Base-by-base conservation (phyloP, 2,888 invertebrate genomes). In the Augiades crinisus region DNA sequence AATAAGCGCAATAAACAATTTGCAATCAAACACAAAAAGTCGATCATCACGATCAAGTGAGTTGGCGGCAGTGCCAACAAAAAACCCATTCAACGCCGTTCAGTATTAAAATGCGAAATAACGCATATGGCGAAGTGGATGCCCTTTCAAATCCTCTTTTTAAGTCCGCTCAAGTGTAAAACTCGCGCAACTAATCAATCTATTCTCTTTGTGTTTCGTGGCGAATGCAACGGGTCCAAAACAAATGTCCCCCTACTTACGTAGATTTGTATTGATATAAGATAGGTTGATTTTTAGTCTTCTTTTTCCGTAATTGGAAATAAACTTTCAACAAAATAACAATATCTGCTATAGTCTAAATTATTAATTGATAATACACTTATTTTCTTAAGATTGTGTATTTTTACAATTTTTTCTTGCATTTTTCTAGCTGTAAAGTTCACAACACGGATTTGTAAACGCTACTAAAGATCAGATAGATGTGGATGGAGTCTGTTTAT, bases 51-150 rank as follows among this genome's bases (percentile, higher is more conserved):
- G 27, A 27, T 10, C 7, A 41, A 41, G 27, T 27, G 16, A 41
- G 17, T 30, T 6, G n/a, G 17, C 4, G 24, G 14, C 7, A n/a
- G 41, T n/a, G 10, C 14, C 0, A 8, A 41, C 27, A 41, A 37
- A 19, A 41, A 24, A 41, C n/a, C 16, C 10, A 41, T 41, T 41
- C 30, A 30, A 21, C 13, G 38, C 13, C 21, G 12, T 19, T 17
- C 27, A 17, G 41, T 12, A 41, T 41, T 41, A 5, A 36, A 38
- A 38, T 31, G 40, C 40, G 22, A 33, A 47, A 47, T 47, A 40
- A 33, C 47, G 40, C 47, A 49, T 49, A 49, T 49, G 47, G 37
- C 30, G 27, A 37, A 30, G 38, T 38, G 40, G n/a, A 12, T 16
- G 6, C 14, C 41, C 41, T 30, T 21, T 49, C 3, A 16, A 37